These are phyloP conservation scores for Parazoanthus darwini DNA, from an alignment of 92 coral and sea anemone genomes.

Conservation along the genomic window DNA sequence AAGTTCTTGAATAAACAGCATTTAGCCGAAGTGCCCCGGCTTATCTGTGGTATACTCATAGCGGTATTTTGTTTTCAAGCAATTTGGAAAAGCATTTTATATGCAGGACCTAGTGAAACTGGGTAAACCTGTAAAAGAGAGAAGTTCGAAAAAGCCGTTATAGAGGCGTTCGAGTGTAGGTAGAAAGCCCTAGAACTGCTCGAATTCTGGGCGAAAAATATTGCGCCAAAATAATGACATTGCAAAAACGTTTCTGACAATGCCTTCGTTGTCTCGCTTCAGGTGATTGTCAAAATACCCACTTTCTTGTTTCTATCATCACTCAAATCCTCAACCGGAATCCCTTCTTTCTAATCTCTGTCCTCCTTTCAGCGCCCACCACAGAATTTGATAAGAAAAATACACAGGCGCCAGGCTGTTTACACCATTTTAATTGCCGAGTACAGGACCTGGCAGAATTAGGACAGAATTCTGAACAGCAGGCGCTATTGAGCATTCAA, in stretches of 20 bases:
- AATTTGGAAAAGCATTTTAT: no score
- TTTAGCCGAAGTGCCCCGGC: no score
- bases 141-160: no score
- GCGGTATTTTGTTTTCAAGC: no score
- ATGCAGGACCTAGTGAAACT: no score
- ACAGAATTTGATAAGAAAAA: conserved; percentile 28
- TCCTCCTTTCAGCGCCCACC: conserved; percentile 25
- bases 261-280: neutral
- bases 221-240: neutral
- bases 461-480: neutral
- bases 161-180: no score
- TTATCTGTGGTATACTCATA: no score
- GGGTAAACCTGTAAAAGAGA: no score
- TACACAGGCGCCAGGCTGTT: conserved; percentile 25
- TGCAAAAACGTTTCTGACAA: neutral
- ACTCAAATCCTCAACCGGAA: neutral
- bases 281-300: neutral
- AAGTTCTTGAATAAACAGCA: no score
- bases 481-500: neutral
- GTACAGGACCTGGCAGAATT: neutral
- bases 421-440: conserved; percentile 1
- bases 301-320: neutral
- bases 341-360: neutral
- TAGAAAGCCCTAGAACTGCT: no score
- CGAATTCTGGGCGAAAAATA: no score